Evolutionary conservation across 2,888 invertebrate species (phyloP).

Genomic region (Ceratothoa steindachneri): DNA sequence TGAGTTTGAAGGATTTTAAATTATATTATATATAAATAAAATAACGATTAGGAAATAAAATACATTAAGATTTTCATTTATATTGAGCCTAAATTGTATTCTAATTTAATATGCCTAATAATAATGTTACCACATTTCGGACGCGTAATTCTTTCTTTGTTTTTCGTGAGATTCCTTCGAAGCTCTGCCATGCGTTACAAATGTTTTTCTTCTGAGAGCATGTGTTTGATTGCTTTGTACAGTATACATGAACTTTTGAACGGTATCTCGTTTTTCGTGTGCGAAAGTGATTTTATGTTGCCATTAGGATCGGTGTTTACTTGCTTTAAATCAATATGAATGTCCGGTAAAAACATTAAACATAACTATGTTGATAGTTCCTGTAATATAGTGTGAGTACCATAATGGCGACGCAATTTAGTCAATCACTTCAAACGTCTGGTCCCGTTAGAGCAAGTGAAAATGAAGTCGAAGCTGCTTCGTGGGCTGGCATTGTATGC

Average conservation of each 20-base stretch:
- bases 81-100: too few relatives aligned
- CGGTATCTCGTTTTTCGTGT: not conserved
- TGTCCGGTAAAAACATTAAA: not conserved
- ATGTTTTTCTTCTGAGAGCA: not conserved
- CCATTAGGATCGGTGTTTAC: not conserved
- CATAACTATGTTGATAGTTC: not conserved
- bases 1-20: too few relatives aligned
- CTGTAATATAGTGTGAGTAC: not conserved
- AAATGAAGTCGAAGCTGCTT: constrained; percentile 24
- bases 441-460: not conserved
- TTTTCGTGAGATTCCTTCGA: too few relatives aligned
- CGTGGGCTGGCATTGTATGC: constrained; percentile 40
- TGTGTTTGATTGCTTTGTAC: not conserved
- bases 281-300: not conserved
- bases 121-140: too few relatives aligned
- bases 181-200: not conserved
- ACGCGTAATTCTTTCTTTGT: too few relatives aligned
- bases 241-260: not conserved
- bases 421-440: not conserved
- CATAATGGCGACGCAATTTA: constrained; percentile 33
- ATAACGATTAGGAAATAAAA: too few relatives aligned
- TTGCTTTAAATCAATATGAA: not conserved
- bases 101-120: too few relatives aligned
- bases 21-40: too few relatives aligned
- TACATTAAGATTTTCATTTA: too few relatives aligned